Percentiles rank a stretch among this genome's conserved stretches.
phyloP scores from a whole-genome alignment of 2,797 vertebrate species.

The Acanthurus lineatus region DNA sequence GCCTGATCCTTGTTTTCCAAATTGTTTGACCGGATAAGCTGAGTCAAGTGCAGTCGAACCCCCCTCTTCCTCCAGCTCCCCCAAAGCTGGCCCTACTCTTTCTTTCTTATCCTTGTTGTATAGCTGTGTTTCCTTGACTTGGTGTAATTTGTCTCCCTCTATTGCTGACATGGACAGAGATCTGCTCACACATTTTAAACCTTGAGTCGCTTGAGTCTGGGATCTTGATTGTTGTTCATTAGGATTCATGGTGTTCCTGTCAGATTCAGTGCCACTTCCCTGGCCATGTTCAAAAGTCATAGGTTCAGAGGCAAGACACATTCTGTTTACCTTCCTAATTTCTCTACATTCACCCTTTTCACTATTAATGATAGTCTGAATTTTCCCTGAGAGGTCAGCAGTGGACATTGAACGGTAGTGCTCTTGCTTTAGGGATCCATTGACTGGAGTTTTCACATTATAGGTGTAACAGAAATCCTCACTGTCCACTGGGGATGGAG shows the following conservation, averaged over 20 bases:
- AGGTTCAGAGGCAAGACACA: slow-evolving; percentile 66
- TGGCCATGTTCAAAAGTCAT: slow-evolving; percentile 50
- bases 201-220: slow-evolving; percentile 29
- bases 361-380: slow-evolving; percentile 53
- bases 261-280: slow-evolving; percentile 35
- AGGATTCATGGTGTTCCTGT: slow-evolving; percentile 20
- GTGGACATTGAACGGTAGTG: slow-evolving; percentile 74
- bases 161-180: slow-evolving; percentile 86
- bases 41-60: slow-evolving; percentile 66
- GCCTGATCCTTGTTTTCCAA: slow-evolving; percentile 89
- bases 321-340: slow-evolving; percentile 72
- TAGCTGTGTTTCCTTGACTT: slow-evolving; percentile 48
- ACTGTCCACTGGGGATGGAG: slow-evolving; percentile 82
- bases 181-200: slow-evolving; percentile 64
- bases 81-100: slow-evolving; percentile 46
- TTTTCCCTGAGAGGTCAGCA: slow-evolving; percentile 75
- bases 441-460: slow-evolving; percentile 71
- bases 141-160: slow-evolving; percentile 68
- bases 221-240: slow-evolving; percentile 60
- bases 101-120: slow-evolving; percentile 42
- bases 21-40: slow-evolving; percentile 82
- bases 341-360: slow-evolving; percentile 51
- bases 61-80: slow-evolving; percentile 71
- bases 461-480: slow-evolving; percentile 84
- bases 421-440: slow-evolving; percentile 65